phyloP scores from a whole-genome alignment of 37 sponge, comb jelly and placozoan species.

The Theonella swinhoei region DNA sequence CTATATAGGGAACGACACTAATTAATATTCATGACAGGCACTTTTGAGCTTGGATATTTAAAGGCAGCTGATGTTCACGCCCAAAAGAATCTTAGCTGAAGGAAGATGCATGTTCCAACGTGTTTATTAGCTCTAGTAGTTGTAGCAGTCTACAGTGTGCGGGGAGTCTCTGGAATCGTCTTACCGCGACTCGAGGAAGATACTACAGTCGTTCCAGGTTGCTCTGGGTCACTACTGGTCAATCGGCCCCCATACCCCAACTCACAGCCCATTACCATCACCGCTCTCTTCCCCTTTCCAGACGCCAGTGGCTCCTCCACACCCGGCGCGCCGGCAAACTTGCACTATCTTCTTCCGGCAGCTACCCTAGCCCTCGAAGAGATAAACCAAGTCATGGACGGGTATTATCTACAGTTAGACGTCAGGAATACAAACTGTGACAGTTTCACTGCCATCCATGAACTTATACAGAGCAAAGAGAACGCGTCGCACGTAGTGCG shows the following conservation, averaged over 20 bases:
- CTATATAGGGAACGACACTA: too few species aligned
- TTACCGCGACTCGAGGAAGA: too few species aligned
- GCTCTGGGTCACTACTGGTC: not conserved
- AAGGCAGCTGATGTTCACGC: too few species aligned
- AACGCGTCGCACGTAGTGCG: not conserved
- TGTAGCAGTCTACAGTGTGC: too few species aligned
- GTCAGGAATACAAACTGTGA: conserved; percentile 8
- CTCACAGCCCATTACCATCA: not conserved
- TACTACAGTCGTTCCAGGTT: not conserved
- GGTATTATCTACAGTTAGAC: conserved; percentile 9
- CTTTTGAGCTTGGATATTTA: too few species aligned
- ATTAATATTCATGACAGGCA: too few species aligned
- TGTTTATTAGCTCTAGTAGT: too few species aligned
- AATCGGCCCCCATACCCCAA: not conserved
- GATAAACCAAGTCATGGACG: conserved; percentile 8
- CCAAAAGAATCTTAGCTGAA: too few species aligned
- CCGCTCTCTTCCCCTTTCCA: not conserved
- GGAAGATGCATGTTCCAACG: too few species aligned
- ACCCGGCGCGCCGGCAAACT: not conserved
- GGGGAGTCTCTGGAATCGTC: too few species aligned
- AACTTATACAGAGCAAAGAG: conserved; percentile 1
- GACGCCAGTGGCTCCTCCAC: not conserved
- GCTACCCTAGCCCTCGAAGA: conserved; percentile 24
- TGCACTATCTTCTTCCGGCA: conserved; percentile 22
- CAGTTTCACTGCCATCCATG: not conserved